Conservation (phyloP, 2,797 vertebrate genomes). For the Meriones psammophilus region DNA sequence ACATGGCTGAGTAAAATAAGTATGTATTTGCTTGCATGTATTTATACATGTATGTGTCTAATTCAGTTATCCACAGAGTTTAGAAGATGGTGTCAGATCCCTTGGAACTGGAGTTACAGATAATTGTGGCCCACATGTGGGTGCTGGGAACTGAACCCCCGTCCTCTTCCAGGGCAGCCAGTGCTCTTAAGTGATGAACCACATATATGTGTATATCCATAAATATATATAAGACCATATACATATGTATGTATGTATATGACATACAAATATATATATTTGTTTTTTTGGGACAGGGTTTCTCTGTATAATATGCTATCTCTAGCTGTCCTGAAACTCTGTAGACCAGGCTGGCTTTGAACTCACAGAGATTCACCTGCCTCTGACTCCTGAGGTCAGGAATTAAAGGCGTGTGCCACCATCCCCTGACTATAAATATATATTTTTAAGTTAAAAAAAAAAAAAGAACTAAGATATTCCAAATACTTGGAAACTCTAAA, state of each 20-base stretch:
- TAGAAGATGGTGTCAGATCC: neutral
- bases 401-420: neutral
- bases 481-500: neutral
- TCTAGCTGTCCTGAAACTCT: neutral
- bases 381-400: neutral
- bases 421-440: neutral
- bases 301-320: neutral
- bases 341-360: neutral
- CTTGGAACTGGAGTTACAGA: neutral
- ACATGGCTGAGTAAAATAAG: neutral
- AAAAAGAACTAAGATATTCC: neutral
- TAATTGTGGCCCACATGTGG: neutral
- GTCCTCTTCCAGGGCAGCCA: neutral
- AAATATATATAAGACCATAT: too few species aligned
- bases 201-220: neutral
- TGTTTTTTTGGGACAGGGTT: neutral
- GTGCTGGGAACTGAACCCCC: neutral
- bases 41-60: too few species aligned
- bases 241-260: too few species aligned
- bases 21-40: neutral
- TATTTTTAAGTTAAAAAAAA: neutral
- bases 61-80: neutral
- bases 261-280: too few species aligned
- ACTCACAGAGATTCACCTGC: neutral
- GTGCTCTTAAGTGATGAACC: neutral